Conservation (phyloP, 1,140 invertebrate species). For the Ostrea edulis region DNA sequence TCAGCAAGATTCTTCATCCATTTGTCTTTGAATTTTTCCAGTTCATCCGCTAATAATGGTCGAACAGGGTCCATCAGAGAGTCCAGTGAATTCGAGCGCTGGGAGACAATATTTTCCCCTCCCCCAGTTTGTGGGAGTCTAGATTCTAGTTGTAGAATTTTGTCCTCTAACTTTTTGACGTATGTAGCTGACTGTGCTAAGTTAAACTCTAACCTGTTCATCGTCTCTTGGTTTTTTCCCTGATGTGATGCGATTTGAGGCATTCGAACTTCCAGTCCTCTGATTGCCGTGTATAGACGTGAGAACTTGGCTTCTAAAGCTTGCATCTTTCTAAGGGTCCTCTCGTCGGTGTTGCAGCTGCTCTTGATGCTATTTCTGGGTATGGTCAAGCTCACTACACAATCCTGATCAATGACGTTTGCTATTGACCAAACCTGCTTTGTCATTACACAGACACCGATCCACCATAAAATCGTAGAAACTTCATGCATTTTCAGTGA, state of each 20-base stretch:
- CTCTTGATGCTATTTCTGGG: slow-evolving; percentile 72
- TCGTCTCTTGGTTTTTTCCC: slow-evolving; percentile 22
- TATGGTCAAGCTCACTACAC: slow-evolving; percentile 71
- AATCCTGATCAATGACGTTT: slow-evolving; percentile 57
- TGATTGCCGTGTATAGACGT: slow-evolving; percentile 20
- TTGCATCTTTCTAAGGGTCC: slow-evolving; percentile 51
- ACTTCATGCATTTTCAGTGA: not conserved
- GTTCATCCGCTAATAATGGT: slow-evolving; percentile 59
- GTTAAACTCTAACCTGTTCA: slow-evolving; percentile 36
- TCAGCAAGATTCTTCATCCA: slow-evolving; percentile 44
- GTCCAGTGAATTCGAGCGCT: slow-evolving; percentile 40
- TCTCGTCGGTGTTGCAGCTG: slow-evolving; percentile 53
- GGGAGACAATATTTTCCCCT: not conserved
- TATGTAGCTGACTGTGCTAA: slow-evolving; percentile 46
- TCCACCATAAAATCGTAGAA: not conserved
- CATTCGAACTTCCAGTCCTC: slow-evolving; percentile 43
- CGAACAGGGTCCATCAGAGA: slow-evolving; percentile 53
- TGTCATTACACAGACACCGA: not conserved
- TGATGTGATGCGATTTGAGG: slow-evolving; percentile 31
- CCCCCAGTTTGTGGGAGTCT: slow-evolving; percentile 17
- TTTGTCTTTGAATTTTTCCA: slow-evolving; percentile 58
- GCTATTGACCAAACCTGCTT: not conserved
- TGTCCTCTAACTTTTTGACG: slow-evolving; percentile 37
- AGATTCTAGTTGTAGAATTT: slow-evolving; percentile 21
- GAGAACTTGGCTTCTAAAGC: slow-evolving; percentile 51